Evolutionary conservation across 2,888 invertebrate genomes (phyloP).

Genomic region (Labia minor): DNA sequence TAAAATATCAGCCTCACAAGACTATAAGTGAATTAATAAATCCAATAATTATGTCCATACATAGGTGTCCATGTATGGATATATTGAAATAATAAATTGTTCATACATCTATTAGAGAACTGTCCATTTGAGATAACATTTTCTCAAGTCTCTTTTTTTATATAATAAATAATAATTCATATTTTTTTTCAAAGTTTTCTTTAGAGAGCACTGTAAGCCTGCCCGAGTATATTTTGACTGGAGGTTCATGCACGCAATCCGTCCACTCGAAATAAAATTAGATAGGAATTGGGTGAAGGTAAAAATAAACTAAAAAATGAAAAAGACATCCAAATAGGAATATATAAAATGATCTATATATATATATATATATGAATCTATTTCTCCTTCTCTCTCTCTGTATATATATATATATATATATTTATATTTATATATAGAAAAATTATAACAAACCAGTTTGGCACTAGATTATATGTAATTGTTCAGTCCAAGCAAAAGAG

Average conservation of each 20-base stretch:
- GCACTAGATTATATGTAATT: neutral
- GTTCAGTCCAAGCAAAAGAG: conserved; percentile 5
- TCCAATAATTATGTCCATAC: neutral
- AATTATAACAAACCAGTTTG: conserved; percentile 7
- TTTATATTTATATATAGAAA: neutral
- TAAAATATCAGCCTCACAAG: conserved; percentile 13
- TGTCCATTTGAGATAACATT: neutral
- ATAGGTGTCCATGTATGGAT: neutral
- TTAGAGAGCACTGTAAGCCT: conserved; percentile 13
- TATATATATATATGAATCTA: neutral
- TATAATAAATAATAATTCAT: neutral
- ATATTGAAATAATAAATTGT: neutral
- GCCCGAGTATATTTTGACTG: conserved; percentile 8
- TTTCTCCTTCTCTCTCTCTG: neutral
- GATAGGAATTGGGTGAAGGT: neutral
- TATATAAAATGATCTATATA: neutral
- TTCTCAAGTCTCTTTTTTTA: neutral
- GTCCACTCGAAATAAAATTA: neutral
- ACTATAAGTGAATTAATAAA: neutral
- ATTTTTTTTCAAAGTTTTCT: neutral
- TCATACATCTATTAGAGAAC: neutral
- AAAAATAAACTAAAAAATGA: too few relatives aligned
- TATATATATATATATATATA: neutral
- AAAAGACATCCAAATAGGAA: too few relatives aligned
- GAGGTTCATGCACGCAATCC: neutral